Evolutionary conservation across 2,888 invertebrate genomes (phyloP).

Genomic region (Rotaria sp.): DNA sequence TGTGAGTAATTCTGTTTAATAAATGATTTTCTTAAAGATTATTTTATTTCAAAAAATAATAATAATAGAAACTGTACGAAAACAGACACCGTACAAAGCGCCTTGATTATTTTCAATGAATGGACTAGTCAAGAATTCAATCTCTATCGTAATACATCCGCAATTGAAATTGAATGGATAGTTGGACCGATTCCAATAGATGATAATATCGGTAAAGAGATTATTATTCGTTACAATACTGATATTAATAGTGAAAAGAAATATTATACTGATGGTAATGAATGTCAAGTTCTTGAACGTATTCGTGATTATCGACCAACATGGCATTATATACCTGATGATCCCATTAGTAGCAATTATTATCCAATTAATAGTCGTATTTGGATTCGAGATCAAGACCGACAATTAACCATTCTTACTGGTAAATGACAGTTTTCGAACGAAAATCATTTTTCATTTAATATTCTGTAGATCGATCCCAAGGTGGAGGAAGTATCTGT

Average conservation of each 20-base stretch:
- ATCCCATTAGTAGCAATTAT: conserved; percentile 69
- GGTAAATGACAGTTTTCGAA: conserved; percentile 42
- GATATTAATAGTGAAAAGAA: conserved; percentile 37
- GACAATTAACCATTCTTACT: conserved; percentile 42
- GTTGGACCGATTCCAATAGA: conserved; percentile 51
- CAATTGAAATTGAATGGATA: conserved; percentile 60
- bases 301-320: conserved; percentile 59
- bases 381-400: conserved; percentile 46
- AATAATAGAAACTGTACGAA: conserved; percentile 22
- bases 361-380: conserved; percentile 83
- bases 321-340: conserved; percentile 57
- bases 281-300: conserved; percentile 68
- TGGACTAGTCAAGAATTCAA: conserved; percentile 60
- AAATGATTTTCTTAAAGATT: not conserved
- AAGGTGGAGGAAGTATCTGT: conserved; percentile 52
- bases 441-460: not conserved
- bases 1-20: not conserved
- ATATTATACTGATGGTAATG: conserved; percentile 81
- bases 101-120: conserved; percentile 52
- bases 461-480: conserved; percentile 48
- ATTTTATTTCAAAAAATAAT: not conserved
- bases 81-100: conserved; percentile 16
- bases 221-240: conserved; percentile 68
- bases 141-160: conserved; percentile 48
- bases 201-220: conserved; percentile 69